phyloP scores from a whole-genome alignment of 2,113 vertebrate genomes.

The Caretta caretta region DNA sequence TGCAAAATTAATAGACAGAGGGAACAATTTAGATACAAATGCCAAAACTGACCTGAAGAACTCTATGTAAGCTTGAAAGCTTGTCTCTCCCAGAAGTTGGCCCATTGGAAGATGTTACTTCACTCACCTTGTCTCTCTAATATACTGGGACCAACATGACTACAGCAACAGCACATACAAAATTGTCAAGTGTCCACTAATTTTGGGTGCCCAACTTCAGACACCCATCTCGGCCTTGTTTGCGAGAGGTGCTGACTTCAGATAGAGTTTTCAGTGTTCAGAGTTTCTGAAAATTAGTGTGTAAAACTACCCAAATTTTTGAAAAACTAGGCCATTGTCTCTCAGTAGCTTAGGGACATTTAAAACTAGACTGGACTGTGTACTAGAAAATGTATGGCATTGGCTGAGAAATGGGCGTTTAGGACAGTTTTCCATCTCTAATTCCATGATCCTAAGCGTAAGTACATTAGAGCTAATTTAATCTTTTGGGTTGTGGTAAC shows the following conservation, averaged over 20 bases:
- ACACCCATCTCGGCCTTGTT: not conserved
- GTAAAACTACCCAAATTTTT: not conserved
- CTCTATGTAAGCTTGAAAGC: not conserved
- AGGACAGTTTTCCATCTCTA: constrained; percentile 10
- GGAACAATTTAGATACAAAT: not conserved
- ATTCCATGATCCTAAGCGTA: constrained; percentile 23
- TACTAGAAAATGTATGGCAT: not conserved
- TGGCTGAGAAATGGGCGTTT: not conserved
- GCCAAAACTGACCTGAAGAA: not conserved
- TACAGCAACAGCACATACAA: not conserved
- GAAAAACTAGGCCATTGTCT: not conserved
- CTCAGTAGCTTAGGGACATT: not conserved
- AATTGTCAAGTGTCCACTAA: not conserved
- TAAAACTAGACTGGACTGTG: not conserved
- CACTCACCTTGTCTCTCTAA: not conserved
- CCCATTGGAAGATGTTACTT: not conserved
- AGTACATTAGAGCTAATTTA: constrained; percentile 57
- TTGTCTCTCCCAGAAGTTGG: not conserved
- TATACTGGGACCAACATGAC: not conserved
- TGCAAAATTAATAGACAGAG: not conserved
- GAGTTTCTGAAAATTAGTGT: not conserved
- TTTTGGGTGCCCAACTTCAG: not conserved
- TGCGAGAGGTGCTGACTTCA: not conserved
- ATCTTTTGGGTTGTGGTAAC: constrained; percentile 48
- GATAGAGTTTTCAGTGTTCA: not conserved